A percentile compares a stretch with the other conserved stretches of the same genome.
Conservation (phyloP, 2,888 invertebrate species). For the Hesperia comma region DNA sequence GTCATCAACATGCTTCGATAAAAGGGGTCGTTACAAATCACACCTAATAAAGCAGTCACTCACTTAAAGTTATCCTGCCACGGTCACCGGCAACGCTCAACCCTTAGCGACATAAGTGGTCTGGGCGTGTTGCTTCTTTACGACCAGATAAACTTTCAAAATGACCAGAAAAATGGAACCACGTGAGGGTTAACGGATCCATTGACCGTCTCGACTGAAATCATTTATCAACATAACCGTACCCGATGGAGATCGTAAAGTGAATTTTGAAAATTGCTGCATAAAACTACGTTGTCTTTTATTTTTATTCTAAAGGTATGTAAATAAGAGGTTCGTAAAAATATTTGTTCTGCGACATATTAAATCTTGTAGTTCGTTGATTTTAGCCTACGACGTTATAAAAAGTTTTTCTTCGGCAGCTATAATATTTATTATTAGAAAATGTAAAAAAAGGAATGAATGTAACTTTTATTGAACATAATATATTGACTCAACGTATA, state of each 20-base stretch:
- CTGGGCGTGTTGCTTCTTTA: not conserved
- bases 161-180: not conserved
- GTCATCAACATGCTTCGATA: too few relatives aligned
- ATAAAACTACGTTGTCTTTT: not conserved
- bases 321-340: too few relatives aligned
- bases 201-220: conserved; percentile 22
- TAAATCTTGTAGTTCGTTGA: too few relatives aligned
- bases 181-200: conserved; percentile 13
- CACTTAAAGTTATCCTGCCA: not conserved
- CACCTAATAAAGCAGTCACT: not conserved
- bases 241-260: conserved; percentile 9
- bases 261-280: conserved; percentile 11
- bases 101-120: not conserved
- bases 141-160: conserved; percentile 8
- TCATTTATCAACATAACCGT: conserved; percentile 11
- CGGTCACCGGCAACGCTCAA: not conserved
- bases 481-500: too few relatives aligned
- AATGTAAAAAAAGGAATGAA: too few relatives aligned
- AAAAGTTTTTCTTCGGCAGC: too few relatives aligned
- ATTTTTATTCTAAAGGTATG: not conserved
- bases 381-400: too few relatives aligned
- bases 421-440: too few relatives aligned
- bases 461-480: too few relatives aligned
- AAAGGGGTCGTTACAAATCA: too few relatives aligned
- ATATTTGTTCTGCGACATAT: too few relatives aligned